A percentile compares a stretch with the other conserved stretches of the same genome.
Evolutionary conservation across 1,140 invertebrate genomes (phyloP).

Genomic region (Gonatopus flavifemur): DNA sequence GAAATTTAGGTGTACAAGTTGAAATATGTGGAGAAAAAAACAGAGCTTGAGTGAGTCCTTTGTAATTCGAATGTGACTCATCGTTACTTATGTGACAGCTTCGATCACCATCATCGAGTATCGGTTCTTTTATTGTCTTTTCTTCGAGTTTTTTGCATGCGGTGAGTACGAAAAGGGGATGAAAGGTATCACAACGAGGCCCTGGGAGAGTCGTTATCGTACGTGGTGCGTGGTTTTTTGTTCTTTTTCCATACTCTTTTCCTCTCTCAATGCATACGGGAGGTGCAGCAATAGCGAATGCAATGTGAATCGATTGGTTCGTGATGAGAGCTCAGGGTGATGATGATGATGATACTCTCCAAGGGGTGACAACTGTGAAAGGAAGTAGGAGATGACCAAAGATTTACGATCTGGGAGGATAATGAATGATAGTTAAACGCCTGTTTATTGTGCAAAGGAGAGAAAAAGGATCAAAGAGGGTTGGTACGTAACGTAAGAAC

Average conservation of each 20-base stretch:
- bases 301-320: too few relatives aligned
- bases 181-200: slow-evolving; percentile 18
- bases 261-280: too few relatives aligned
- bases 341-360: too few relatives aligned
- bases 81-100: slow-evolving; percentile 13
- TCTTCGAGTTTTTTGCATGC: neutral
- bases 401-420: slow-evolving; percentile 30
- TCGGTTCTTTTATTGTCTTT: slow-evolving; percentile 8
- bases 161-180: slow-evolving; percentile 21
- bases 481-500: slow-evolving; percentile 13
- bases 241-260: too few relatives aligned
- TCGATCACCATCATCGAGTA: neutral
- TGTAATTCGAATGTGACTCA: too few relatives aligned
- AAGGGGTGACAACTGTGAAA: neutral
- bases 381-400: neutral
- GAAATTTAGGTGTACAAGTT: too few relatives aligned
- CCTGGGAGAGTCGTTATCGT: slow-evolving; percentile 32
- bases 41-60: too few relatives aligned
- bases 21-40: too few relatives aligned
- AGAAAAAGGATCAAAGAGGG: slow-evolving; percentile 8
- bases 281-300: too few relatives aligned
- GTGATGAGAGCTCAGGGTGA: too few relatives aligned
- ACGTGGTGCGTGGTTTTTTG: too few relatives aligned
- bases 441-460: slow-evolving; percentile 34
- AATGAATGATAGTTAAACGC: slow-evolving; percentile 43